Base-by-base conservation (phyloP, 2,113 vertebrate species). In the Phodopus roborovskii region DNA sequence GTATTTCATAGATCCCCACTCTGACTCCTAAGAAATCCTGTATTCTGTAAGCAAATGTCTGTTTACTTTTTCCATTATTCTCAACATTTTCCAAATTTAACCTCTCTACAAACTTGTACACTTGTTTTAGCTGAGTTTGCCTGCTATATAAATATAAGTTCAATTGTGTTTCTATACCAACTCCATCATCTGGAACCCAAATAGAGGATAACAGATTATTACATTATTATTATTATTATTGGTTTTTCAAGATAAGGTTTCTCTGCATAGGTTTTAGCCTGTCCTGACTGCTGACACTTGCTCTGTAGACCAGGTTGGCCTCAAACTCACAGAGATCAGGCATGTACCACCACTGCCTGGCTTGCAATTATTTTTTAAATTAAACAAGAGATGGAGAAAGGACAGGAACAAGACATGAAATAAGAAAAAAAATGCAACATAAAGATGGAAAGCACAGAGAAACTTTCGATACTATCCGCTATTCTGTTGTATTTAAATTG, bases 1-100 rank as follows among this genome's bases (percentile, higher is more conserved):
- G 17, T 28, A 30, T 22, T 83, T 82, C 42, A 48, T 11, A 79
- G 3, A 70, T 1, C 0, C 0, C 28, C 0, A 26, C 7, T 6
- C 30, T 68, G 7, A 39, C 19, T 39, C 7, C 16, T 4, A 39
- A 16, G 8, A 64, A 48, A 70, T 13, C 15, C 0, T 24, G 11
- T 11, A 53, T 58, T 19, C 17, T 26, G 36, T 26, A 58, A 75
- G 2, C 19, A 82, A 30, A 6, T 53, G 42, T 87, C 20, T 42
- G 20, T 22, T 68, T n/a, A 26, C 58, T n/a, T 58, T 53, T 64
- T 92, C 60, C 26, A 5, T 79, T 42, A 26, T 0, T n/a, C 16
- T 24, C 58, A 11, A 7, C 4, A 12, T 70, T 62, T 33, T 94
- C 22, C 77, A 81, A 42, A 56, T 39, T n/a, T 64, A 74, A 62